Percentiles rank a stretch among this genome's conserved stretches.
Conservation (phyloP, 2,888 invertebrate genomes). For the Melolontha melolontha region DNA sequence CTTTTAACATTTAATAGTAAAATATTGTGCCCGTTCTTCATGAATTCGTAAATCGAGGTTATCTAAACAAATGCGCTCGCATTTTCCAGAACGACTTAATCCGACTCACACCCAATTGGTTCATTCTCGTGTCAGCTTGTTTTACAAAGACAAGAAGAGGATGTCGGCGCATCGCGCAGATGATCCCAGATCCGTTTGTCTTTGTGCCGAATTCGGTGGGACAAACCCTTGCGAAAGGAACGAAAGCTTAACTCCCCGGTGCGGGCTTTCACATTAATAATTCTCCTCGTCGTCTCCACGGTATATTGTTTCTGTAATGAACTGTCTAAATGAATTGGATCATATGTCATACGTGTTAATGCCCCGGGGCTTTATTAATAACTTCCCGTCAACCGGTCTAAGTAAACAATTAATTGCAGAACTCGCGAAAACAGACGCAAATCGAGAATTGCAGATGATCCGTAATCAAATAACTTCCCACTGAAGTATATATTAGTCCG, state of each 20-base stretch:
- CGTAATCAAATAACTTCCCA: slow-evolving; percentile 22
- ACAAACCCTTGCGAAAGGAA: neutral
- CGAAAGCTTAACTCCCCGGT: slow-evolving; percentile 5
- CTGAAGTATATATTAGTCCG: slow-evolving; percentile 3
- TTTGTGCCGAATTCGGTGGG: neutral
- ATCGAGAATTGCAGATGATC: slow-evolving; percentile 28
- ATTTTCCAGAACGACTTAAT: too few relatives aligned
- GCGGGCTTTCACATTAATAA: slow-evolving; percentile 27
- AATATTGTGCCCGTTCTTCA: too few relatives aligned
- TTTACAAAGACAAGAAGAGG: too few relatives aligned
- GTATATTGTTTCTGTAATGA: slow-evolving; percentile 40
- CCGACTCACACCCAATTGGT: too few relatives aligned
- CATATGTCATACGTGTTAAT: slow-evolving; percentile 40
- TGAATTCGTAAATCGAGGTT: too few relatives aligned
- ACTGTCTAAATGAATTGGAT: slow-evolving; percentile 42
- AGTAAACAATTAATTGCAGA: slow-evolving; percentile 33
- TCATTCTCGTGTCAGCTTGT: too few relatives aligned
- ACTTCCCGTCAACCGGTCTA: slow-evolving; percentile 23
- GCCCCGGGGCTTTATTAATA: slow-evolving; percentile 34
- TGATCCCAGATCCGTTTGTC: too few relatives aligned
- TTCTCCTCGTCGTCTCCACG: slow-evolving; percentile 25
- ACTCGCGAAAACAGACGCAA: slow-evolving; percentile 13
- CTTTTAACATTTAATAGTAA: too few relatives aligned
- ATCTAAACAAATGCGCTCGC: too few relatives aligned
- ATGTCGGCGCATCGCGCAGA: too few relatives aligned